phyloP scores from a whole-genome alignment of 1,140 invertebrate species.

The Papilio dardanus region DNA sequence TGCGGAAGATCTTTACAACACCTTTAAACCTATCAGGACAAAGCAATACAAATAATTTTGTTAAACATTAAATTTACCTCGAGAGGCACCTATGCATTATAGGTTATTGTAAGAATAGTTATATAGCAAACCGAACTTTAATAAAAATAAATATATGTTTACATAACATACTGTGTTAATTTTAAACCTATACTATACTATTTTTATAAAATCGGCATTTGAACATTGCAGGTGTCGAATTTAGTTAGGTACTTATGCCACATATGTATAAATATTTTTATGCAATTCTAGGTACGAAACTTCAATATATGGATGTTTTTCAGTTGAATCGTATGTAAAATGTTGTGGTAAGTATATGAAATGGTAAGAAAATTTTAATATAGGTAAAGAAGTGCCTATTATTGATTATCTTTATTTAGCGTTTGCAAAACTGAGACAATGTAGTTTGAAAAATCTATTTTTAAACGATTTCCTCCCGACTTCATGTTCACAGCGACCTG shows the following conservation, averaged over 20 bases:
- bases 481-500: conserved; percentile 86
- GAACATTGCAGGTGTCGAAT: conserved; percentile 16
- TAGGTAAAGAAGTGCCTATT: conserved; percentile 31
- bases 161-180: conserved; percentile 61
- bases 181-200: conserved; percentile 46
- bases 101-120: conserved; percentile 47
- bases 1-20: conserved; percentile 25
- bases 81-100: conserved; percentile 39
- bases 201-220: conserved; percentile 13
- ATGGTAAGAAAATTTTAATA: conserved; percentile 32
- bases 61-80: conserved; percentile 22
- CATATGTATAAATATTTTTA: not conserved
- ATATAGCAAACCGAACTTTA: conserved; percentile 59
- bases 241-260: not conserved
- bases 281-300: conserved; percentile 1
- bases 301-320: conserved; percentile 70
- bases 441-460: conserved; percentile 86
- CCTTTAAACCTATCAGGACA: conserved; percentile 13
- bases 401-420: conserved; percentile 59
- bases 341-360: conserved; percentile 47
- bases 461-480: conserved; percentile 85
- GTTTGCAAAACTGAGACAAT: conserved; percentile 83
- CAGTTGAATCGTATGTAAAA: conserved; percentile 51
- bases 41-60: conserved; percentile 32
- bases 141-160: conserved; percentile 71